Evolutionary conservation across 30 jellyfish, hydroid and myxozoan species (phyloP), one percentile per base, ranked within the genome.

Genomic region (Hydractinia symbiolongicarpus): DNA sequence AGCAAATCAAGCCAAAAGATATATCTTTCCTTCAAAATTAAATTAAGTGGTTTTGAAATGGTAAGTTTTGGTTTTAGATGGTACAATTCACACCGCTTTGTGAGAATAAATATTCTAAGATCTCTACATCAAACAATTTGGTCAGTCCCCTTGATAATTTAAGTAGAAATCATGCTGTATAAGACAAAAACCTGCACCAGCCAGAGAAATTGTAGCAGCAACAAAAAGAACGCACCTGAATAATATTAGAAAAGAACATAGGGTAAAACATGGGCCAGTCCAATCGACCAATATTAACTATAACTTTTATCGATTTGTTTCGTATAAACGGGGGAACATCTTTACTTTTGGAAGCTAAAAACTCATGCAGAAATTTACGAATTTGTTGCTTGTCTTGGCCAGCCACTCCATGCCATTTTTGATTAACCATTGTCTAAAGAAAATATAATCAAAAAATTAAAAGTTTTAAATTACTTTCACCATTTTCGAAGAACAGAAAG

Each of bases 201-300:
- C 44, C 44, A 30, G 44, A 30, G 44, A 30, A 30, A 30, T 2
- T 30, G 44, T 30, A 30, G 44, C 44, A 16, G 3, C 19, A 58
- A 58, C 15, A 68, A 72, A 50, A 13, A 72, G 8, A 50, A 51
- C 81, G 52, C 40, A 91, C 98, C 89, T 91, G 94, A 7, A 91
- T 55, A 55, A 86, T 71, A 54, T 83, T 86, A 62, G 88, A 76
- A 44, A 87, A 84, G 66, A 85, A 91, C 55, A 82, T 86, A 21
- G 95, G 95, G 56, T 87, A 91, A 78, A 83, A 83, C 87, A 86
- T 95, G 0, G 98, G 98, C 98, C 98, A 91, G 76, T 86, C 95
- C 10, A 74, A 14, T 62, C 98, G 81, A 66, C 96, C 98, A 61
- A 91, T 86, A 61, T 86, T 86, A 61, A 86, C 98, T 58, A 87